Base-by-base conservation (phyloP, 2,113 vertebrate genomes). In the Tyto alba region DNA sequence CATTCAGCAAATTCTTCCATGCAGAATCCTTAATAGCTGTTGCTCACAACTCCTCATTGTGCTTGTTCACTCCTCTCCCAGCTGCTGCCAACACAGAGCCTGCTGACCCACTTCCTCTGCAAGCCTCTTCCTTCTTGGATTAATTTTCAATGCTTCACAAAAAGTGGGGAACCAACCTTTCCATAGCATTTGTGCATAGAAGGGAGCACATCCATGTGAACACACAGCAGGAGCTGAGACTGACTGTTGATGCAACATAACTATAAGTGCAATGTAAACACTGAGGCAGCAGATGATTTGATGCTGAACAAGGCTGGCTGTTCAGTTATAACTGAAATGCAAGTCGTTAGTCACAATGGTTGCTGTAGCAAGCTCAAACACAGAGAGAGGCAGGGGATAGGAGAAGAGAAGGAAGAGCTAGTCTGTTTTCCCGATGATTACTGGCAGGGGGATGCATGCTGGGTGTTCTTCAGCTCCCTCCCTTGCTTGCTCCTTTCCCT, bases 31-130 rank as follows among this genome's bases (percentile, higher is more conserved):
- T 36, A 34, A 45, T 56, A 88, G 75, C 82, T 55, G 47, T 75
- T 23, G 8, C 87, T 80, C 93, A 30, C 41, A 71, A 38, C 78
- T 57, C 76, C 73, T 93, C 75, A 69, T 55, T 88, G 90, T 91
- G 80, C 66, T 59, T 20, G 56, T 52, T 88, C 80, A 2, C 79
- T 77, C 43, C 75, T 55, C 90, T 85, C 69, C 69, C 55, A 48
- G 74, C 78, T 81, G 74, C 92, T 96, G 90, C 95, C 93, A 96
- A 30, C 5, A 5, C 83, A 14, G n/a, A 75, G 87, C 78, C 66
- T 47, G 86, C 88, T 89, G 93, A 86, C 88, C 93, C 84, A 78
- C 66, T 91, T 95, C 89, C 85, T 67, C 63, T 30, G 64, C 4
- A 4, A 80, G 66, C 66, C 64, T 85, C 74, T 8, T 73, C 27